Percentiles rank a stretch among this genome's conserved stretches.
phyloP scores from a whole-genome alignment of 1,140 invertebrate species.

The Heterodera carotae region DNA sequence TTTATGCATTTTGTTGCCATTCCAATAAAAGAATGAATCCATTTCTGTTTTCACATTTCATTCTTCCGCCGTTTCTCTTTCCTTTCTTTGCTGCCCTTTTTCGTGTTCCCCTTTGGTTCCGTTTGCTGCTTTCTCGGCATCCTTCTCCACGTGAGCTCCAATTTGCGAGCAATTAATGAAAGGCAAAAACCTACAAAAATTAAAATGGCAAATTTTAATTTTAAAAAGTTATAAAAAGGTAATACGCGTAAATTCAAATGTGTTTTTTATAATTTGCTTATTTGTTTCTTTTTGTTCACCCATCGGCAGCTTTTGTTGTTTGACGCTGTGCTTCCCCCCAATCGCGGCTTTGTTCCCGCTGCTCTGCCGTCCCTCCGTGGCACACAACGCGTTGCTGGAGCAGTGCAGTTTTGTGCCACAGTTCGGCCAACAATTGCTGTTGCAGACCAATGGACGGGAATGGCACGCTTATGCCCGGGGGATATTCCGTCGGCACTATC shows the following conservation, averaged over 20 bases:
- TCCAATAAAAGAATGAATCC: too few relatives aligned
- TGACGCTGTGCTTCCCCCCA: too few relatives aligned
- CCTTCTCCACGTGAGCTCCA: not conserved
- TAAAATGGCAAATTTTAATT: not conserved
- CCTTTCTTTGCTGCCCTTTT: not conserved
- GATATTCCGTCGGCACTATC: not conserved
- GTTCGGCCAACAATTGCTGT: constrained; percentile 7
- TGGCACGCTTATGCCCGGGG: not conserved
- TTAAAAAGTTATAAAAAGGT: not conserved
- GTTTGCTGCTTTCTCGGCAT: not conserved
- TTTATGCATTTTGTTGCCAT: too few relatives aligned
- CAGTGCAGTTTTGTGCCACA: constrained; percentile 5
- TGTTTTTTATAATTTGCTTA: too few relatives aligned
- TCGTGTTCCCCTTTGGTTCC: not conserved
- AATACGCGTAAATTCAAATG: not conserved
- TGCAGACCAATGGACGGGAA: constrained; percentile 7
- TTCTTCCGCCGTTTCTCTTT: too few relatives aligned
- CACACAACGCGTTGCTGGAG: not conserved
- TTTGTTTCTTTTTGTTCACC: not conserved
- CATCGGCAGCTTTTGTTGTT: not conserved
- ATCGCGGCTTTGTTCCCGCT: not conserved
- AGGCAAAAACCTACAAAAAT: not conserved
- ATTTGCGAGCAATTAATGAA: not conserved
- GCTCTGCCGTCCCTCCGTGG: not conserved
- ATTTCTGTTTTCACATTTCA: too few relatives aligned